phyloP scores from a whole-genome alignment of 2,797 vertebrate genomes.

The Salarias fasciatus region DNA sequence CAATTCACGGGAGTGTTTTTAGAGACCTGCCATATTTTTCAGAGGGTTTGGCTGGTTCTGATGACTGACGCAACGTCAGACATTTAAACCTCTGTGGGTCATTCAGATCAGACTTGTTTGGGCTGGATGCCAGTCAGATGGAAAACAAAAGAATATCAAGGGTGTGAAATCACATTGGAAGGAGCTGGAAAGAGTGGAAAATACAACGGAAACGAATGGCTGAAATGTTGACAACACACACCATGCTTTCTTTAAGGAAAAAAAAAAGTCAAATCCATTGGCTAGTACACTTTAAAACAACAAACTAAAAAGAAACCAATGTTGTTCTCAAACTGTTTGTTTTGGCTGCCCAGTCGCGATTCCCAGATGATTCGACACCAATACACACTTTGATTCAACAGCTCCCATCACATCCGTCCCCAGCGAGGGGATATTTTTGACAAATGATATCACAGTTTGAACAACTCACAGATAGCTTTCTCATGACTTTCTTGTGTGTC shows the following conservation, averaged over 20 bases:
- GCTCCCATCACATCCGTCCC: constrained; percentile 3
- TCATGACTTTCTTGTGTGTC: neutral
- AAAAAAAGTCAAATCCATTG: no score
- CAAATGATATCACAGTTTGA: neutral
- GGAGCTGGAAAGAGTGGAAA: neutral
- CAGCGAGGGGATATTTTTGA: neutral
- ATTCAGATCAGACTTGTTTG: neutral
- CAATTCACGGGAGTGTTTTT: neutral
- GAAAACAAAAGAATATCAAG: neutral
- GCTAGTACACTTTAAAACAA: no score
- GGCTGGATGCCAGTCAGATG: neutral
- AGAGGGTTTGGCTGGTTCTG: neutral
- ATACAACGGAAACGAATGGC: neutral
- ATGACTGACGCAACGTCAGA: neutral
- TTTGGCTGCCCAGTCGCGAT: neutral
- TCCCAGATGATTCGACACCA: constrained; percentile 12
- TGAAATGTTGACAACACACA: no score
- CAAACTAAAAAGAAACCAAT: no score
- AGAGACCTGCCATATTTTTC: neutral
- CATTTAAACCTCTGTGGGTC: neutral
- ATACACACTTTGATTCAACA: constrained; percentile 3
- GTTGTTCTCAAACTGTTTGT: no score
- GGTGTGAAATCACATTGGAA: neutral
- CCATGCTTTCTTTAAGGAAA: no score
- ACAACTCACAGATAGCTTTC: neutral